Percentiles rank a stretch among this genome's conserved stretches.
These are phyloP conservation scores for Sinotaia quadrata DNA, from an alignment of 2,888 invertebrate species.

Conservation along the genomic window DNA sequence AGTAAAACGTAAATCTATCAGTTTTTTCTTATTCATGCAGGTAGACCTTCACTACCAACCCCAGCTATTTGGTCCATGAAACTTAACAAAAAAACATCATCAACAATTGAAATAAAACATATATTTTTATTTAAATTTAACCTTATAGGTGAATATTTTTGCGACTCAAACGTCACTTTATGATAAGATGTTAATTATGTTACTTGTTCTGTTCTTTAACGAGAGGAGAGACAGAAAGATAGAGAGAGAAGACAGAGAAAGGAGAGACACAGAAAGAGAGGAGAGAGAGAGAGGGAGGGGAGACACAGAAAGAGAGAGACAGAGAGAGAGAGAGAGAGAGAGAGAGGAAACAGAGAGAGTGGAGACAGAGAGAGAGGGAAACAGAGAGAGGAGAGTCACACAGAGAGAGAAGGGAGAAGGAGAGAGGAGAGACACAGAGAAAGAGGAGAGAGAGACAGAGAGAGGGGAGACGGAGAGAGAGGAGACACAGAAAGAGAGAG, in stretches of 20 bases:
- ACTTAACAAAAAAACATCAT: too few species aligned
- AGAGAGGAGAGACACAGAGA: conserved; percentile 13
- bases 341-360: not conserved
- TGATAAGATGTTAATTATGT: too few species aligned
- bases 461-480: not conserved
- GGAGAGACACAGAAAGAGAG: conserved; percentile 13
- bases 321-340: conserved; percentile 12
- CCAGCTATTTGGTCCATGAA: too few species aligned
- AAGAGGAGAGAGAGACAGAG: not conserved
- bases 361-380: conserved; percentile 5
- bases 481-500: not conserved
- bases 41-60: too few species aligned
- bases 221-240: conserved; percentile 8
- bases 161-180: too few species aligned
- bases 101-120: too few species aligned
- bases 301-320: conserved; percentile 1
- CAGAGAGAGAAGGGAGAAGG: conserved; percentile 19
- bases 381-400: conserved; percentile 3
- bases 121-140: too few species aligned
- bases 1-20: too few species aligned
- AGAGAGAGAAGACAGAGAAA: conserved; percentile 9
- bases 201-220: too few species aligned
- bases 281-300: not conserved
- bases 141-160: too few species aligned
- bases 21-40: too few species aligned